phyloP scores from a whole-genome alignment of 2,113 vertebrate genomes.

The Salvator merianae region DNA sequence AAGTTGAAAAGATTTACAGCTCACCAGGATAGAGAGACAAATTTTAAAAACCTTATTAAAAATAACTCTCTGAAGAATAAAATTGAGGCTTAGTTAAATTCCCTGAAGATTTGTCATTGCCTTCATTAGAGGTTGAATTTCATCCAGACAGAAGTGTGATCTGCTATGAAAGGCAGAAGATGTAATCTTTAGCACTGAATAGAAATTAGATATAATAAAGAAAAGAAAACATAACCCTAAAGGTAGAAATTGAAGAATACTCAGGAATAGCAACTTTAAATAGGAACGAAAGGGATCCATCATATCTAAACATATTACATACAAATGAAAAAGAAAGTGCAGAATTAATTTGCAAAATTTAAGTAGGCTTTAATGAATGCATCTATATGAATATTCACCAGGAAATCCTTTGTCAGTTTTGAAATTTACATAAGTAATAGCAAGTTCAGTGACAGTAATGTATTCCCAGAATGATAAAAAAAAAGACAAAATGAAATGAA shows the following conservation, averaged over 20 bases:
- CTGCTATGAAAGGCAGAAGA: not conserved
- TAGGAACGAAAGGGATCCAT: slow-evolving; percentile 25
- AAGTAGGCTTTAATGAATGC: not conserved
- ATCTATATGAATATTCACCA: slow-evolving; percentile 37
- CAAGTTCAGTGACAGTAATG: slow-evolving; percentile 10
- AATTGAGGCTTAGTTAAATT: not conserved
- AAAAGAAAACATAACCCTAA: not conserved
- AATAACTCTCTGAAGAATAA: not conserved
- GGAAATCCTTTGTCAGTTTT: slow-evolving; percentile 18
- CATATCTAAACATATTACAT: slow-evolving; percentile 15
- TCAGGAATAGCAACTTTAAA: not conserved
- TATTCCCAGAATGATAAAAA: slow-evolving; percentile 24
- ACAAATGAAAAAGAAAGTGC: not conserved
- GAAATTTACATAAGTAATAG: slow-evolving; percentile 21
- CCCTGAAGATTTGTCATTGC: slow-evolving; percentile 5
- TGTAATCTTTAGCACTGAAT: slow-evolving; percentile 3
- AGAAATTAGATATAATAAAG: not conserved
- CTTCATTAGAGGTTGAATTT: slow-evolving; percentile 9
- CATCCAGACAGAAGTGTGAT: not conserved
- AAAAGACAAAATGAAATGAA: slow-evolving; percentile 10
- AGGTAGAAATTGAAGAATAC: slow-evolving; percentile 7
- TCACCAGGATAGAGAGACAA: not conserved
- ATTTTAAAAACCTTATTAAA: not conserved
- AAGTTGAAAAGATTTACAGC: not conserved
- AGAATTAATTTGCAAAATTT: slow-evolving; percentile 36